These are phyloP conservation scores for Vulpes vulpes DNA, from an alignment of 2,113 vertebrate genomes.

Conservation along the genomic window DNA sequence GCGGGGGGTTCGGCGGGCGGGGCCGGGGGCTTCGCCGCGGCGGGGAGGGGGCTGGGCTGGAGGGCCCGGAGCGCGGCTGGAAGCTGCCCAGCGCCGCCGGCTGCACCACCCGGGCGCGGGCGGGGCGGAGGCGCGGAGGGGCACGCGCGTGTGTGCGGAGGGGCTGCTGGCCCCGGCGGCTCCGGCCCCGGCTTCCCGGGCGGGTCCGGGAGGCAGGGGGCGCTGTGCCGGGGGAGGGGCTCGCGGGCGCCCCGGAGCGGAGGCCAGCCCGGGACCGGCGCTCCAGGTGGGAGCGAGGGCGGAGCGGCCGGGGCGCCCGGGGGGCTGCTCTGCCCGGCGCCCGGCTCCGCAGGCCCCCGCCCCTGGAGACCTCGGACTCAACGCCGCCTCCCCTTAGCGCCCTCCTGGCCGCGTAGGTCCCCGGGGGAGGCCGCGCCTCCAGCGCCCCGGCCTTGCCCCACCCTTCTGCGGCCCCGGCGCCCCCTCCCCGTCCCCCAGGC, in stretches of 20 bases:
- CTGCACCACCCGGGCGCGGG: constrained; percentile 77
- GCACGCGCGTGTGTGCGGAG: constrained; percentile 35
- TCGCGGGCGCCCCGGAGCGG: background rate
- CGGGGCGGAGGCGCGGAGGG: constrained; percentile 62
- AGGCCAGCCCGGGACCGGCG: background rate
- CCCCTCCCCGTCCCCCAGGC: background rate
- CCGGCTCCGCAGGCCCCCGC: background rate
- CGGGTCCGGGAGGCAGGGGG: constrained; percentile 46
- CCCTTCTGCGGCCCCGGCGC: constrained; percentile 49
- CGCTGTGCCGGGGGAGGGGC: constrained; percentile 19
- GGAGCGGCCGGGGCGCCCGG: background rate
- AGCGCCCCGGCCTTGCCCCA: constrained; percentile 47
- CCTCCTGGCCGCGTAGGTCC: background rate
- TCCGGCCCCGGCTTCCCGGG: background rate
- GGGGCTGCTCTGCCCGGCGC: background rate
- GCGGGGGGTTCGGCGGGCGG: constrained; percentile 46
- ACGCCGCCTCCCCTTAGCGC: background rate
- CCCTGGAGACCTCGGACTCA: background rate
- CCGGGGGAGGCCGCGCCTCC: rapidly evolving
- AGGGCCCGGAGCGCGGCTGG: constrained; percentile 58
- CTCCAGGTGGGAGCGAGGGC: background rate
- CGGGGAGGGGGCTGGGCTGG: constrained; percentile 55
- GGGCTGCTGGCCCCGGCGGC: background rate
- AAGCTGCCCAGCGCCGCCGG: constrained; percentile 70
- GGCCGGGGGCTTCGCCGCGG: background rate